These are phyloP conservation scores for Ricordea florida DNA, from an alignment of 92 coral and sea anemone species.

Conservation along the genomic window DNA sequence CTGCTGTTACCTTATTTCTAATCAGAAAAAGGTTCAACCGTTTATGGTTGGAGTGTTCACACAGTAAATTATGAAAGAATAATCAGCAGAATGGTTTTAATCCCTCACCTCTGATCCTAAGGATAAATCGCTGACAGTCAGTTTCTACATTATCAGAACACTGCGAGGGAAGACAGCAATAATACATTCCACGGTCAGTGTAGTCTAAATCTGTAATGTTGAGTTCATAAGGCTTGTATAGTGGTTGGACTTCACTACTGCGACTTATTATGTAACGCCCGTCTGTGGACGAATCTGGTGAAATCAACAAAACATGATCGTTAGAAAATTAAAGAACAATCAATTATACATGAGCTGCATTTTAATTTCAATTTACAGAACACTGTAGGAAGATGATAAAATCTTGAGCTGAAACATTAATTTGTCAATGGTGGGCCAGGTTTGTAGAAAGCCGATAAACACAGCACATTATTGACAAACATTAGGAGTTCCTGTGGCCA, in stretches of 20 bases:
- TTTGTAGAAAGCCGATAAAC: no score
- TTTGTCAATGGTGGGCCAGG: no score
- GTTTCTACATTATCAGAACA: conserved; percentile 16
- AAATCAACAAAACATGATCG: neutral
- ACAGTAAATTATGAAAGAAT: neutral
- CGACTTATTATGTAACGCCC: neutral
- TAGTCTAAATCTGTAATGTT: conserved; percentile 48
- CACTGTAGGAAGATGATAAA: no score
- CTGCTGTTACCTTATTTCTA: no score
- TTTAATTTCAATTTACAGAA: no score
- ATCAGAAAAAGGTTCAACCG: no score
- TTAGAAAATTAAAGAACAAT: no score
- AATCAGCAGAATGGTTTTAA: neutral
- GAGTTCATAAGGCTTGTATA: conserved; percentile 34
- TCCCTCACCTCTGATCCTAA: conserved; percentile 69
- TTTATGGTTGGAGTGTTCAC: neutral
- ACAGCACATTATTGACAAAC: no score
- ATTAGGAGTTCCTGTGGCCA: no score
- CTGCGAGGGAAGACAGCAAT: conserved; percentile 62
- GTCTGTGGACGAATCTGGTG: conserved; percentile 3
- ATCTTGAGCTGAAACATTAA: no score
- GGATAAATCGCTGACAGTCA: conserved; percentile 64
- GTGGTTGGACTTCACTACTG: neutral
- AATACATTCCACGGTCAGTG: conserved; percentile 70
- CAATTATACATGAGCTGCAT: no score